Evolutionary conservation across 2,113 vertebrate genomes (phyloP).

Genomic region (Macquaria ambigua): DNA sequence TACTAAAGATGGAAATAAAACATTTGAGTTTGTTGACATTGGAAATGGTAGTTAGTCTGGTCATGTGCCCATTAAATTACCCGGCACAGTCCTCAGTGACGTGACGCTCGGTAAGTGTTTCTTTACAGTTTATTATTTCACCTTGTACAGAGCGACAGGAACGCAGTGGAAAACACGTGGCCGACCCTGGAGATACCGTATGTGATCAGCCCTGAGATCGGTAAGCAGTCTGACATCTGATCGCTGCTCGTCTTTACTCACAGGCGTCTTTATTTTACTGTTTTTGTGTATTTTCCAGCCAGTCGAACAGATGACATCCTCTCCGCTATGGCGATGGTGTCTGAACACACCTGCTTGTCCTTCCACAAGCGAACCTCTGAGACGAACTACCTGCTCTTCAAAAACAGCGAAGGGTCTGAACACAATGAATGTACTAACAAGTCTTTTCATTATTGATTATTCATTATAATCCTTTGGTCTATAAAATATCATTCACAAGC

Average conservation of each 20-base stretch:
- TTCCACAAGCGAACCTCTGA: conserved; percentile 64
- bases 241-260: neutral
- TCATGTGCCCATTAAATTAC: too few relatives aligned
- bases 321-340: conserved; percentile 66
- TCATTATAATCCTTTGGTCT: too few relatives aligned
- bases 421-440: too few relatives aligned
- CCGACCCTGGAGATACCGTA: conserved; percentile 50
- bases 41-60: too few relatives aligned
- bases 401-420: conserved; percentile 37
- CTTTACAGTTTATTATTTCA: neutral
- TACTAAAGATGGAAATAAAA: too few relatives aligned
- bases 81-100: too few relatives aligned
- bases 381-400: conserved; percentile 59
- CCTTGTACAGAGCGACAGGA: conserved; percentile 50
- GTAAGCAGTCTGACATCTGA: conserved; percentile 36
- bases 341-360: conserved; percentile 62
- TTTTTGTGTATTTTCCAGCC: conserved; percentile 26
- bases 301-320: conserved; percentile 20
- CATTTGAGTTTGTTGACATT: too few relatives aligned
- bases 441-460: too few relatives aligned
- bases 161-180: conserved; percentile 53
- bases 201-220: conserved; percentile 35
- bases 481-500: too few relatives aligned
- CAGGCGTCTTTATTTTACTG: neutral
- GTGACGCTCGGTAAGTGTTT: too few relatives aligned